Base-by-base conservation (phyloP, 2,888 invertebrate genomes). In the Horisme vitalbata region DNA sequence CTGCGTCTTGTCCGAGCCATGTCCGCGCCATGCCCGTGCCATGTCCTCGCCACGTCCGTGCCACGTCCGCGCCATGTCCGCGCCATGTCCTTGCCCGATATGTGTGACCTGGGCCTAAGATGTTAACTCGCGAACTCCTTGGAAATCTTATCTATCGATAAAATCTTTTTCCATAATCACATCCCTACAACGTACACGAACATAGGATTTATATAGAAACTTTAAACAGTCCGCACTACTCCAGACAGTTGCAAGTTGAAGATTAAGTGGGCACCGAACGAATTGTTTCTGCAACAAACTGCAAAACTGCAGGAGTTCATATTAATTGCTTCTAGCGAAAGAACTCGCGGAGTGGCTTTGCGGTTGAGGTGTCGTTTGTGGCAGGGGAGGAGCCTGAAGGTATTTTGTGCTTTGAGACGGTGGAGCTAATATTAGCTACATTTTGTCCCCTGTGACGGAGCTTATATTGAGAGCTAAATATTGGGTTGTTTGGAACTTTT, bases 161-260 rank as follows among this genome's bases (percentile, higher is more conserved):
- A 32, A 5, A 8, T 2, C 8, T 8, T 27, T 8, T 8, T n/a
- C 23, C 14, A 10, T 9, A 20, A 11, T 8, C 27, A 20, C 47
- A 43, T 44, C 43, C 26, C 34, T 43, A 34, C 21, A 39, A 21
- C 21, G 15, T 33, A 38, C 37, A 33, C 9, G 33, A 39, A 28
- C 37, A 21, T 30, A 44, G 60, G 62, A 75, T 77, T 75, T 76
- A 75, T 75, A 59, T 45, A 43, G 44, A 74, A 78, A 76, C 72
- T 78, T 69, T 67, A 68, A 71, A 70, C 59, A 69, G 57, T 61
- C 50, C 38, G 36, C 55, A 57, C 53, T 57, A 57, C 58, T 56
- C 45, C 39, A 66, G 57, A 63, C 66, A 61, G 64, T 62, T 61
- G 57, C 57, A 64, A 66, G 62, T 59, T 46, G 46, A 54, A 71